A percentile compares a stretch with the other conserved stretches of the same genome.
Evolutionary conservation across 1,140 invertebrate species (phyloP).

Genomic region (Muscidifurax raptorellus): DNA sequence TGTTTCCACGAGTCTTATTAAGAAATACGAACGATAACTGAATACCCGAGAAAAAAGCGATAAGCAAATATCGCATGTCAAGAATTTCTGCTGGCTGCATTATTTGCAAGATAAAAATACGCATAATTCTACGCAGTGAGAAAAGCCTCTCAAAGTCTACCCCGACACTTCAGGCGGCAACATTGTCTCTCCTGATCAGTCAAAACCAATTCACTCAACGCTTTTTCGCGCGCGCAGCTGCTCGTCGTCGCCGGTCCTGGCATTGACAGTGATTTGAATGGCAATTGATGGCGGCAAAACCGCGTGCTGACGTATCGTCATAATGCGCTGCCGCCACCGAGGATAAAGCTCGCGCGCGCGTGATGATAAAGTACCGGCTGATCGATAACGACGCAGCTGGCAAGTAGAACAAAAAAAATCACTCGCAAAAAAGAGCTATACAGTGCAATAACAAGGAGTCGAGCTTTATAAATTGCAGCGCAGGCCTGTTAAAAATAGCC

Average conservation of each 20-base stretch:
- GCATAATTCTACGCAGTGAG: not conserved
- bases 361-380: slow-evolving; percentile 61
- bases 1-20: not conserved
- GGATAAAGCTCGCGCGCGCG: not conserved
- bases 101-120: not conserved
- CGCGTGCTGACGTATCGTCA: slow-evolving; percentile 65
- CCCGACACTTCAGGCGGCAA: not conserved
- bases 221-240: not conserved
- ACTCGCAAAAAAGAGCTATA: not conserved
- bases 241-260: not conserved
- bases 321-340: slow-evolving; percentile 61
- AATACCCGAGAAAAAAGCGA: too few relatives aligned
- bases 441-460: not conserved
- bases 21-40: too few relatives aligned
- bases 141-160: not conserved
- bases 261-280: slow-evolving; percentile 65
- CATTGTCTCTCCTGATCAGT: not conserved
- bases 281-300: slow-evolving; percentile 69
- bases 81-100: not conserved
- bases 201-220: not conserved
- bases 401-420: slow-evolving; percentile 12
- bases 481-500: slow-evolving; percentile 12
- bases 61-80: too few relatives aligned
- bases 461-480: not conserved
- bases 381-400: slow-evolving; percentile 59